These are phyloP conservation scores for Platyscapa corneri DNA, from an alignment of 1,140 invertebrate genomes.

Conservation along the genomic window DNA sequence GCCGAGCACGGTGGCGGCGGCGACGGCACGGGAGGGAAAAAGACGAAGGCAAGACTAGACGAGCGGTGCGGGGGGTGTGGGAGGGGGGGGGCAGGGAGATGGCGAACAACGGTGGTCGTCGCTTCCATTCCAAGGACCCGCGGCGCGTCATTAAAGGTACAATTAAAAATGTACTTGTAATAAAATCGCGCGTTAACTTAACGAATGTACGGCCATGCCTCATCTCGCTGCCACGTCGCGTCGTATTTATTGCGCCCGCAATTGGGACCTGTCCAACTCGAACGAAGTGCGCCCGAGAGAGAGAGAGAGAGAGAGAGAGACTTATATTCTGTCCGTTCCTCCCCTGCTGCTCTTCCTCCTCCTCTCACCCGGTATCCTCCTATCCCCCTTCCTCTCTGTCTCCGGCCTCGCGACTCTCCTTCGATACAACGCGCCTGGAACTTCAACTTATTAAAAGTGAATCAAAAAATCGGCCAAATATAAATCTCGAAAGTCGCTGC, in stretches of 20 bases:
- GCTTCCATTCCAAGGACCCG: conserved; percentile 58
- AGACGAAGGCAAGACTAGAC: neutral
- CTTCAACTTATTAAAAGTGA: conserved; percentile 48
- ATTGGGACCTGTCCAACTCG: conserved; percentile 72
- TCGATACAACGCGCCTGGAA: conserved; percentile 36
- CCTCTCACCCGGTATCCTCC: neutral
- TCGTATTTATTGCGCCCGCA: conserved; percentile 69
- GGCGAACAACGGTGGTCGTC: conserved; percentile 49
- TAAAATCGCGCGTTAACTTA: conserved; percentile 72
- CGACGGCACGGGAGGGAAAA: conserved; percentile 22
- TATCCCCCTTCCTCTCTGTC: conserved; percentile 22
- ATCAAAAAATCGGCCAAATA: conserved; percentile 39
- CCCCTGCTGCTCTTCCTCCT: neutral
- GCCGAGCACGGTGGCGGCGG: neutral
- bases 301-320: conserved; percentile 21
- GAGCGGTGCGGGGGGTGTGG: neutral
- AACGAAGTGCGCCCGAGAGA: conserved; percentile 58
- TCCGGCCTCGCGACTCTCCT: neutral
- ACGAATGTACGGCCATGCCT: conserved; percentile 67
- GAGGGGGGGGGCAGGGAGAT: neutral
- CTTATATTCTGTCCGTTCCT: neutral
- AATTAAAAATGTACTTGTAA: conserved; percentile 72
- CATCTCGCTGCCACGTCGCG: conserved; percentile 60
- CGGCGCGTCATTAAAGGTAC: conserved; percentile 67
- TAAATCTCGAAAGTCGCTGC: conserved; percentile 39